phyloP scores from a whole-genome alignment of 2,113 vertebrate genomes.

The Cynopterus brachyotis region DNA sequence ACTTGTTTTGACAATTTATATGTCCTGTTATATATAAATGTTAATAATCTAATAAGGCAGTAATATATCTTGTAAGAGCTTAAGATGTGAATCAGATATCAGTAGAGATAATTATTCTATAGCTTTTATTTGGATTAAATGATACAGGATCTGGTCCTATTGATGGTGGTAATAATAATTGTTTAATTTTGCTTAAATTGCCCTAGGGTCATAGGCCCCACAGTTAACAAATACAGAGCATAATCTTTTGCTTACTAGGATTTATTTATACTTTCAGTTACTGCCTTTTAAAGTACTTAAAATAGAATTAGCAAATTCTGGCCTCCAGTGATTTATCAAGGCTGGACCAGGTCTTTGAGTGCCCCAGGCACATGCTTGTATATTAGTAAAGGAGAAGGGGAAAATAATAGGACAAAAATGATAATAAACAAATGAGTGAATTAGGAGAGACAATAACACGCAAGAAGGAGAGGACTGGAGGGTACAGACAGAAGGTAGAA shows the following conservation, averaged over 20 bases:
- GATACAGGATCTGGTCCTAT: background rate
- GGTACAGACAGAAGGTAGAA: background rate
- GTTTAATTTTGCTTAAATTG: background rate
- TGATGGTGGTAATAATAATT: background rate
- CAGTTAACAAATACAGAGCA: background rate
- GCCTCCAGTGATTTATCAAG: background rate
- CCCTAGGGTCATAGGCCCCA: background rate
- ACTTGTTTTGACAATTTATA: conserved; percentile 19
- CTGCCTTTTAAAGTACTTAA: background rate
- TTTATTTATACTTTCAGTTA: conserved; percentile 20
- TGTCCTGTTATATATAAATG: background rate
- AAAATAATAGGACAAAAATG: background rate
- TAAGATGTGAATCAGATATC: background rate
- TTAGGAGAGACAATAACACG: background rate
- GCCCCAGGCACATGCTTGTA: background rate
- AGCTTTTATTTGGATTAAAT: conserved; percentile 50
- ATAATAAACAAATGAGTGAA: background rate
- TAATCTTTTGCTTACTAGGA: background rate
- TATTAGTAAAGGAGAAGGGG: background rate
- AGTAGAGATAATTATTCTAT: background rate
- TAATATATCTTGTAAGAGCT: background rate
- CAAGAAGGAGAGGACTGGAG: background rate
- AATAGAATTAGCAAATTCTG: background rate
- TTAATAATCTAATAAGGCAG: background rate
- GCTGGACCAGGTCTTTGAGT: background rate